A percentile compares a stretch with the other conserved stretches of the same genome.
These are phyloP conservation scores for Chrysotoxum bicinctum DNA, from an alignment of 2,888 invertebrate species.

Conservation along the genomic window DNA sequence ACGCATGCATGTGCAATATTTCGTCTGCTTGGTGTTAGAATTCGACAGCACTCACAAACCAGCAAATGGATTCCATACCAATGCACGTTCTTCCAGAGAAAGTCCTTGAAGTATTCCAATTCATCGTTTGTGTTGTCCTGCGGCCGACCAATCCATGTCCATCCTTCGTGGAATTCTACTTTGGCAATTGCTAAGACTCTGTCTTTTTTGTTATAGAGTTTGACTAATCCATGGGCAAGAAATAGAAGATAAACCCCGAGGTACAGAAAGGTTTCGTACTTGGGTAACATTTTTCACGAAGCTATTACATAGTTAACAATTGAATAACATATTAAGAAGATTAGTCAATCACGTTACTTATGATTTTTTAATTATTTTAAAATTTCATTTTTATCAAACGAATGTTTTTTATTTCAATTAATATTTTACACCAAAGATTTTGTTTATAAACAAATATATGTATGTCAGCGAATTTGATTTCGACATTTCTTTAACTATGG, in stretches of 20 bases:
- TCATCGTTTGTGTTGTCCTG: slow-evolving; percentile 80
- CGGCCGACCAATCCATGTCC: slow-evolving; percentile 76
- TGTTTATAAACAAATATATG: slow-evolving; percentile 54
- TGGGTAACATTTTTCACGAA: slow-evolving; percentile 45
- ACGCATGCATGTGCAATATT: slow-evolving; percentile 75
- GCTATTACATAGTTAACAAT: not conserved
- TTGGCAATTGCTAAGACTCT: slow-evolving; percentile 74
- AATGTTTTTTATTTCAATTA: not conserved
- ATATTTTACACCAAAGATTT: not conserved
- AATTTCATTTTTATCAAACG: not conserved
- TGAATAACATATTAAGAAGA: not conserved
- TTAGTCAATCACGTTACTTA: not conserved
- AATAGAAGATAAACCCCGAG: slow-evolving; percentile 79
- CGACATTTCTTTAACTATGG: not conserved
- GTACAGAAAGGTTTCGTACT: slow-evolving; percentile 77
- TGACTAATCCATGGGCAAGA: slow-evolving; percentile 77
- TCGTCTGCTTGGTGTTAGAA: slow-evolving; percentile 72
- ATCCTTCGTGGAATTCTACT: slow-evolving; percentile 77
- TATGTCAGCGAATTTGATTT: not conserved
- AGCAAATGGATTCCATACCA: slow-evolving; percentile 79
- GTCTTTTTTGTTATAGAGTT: slow-evolving; percentile 76
- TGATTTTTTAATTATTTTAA: not conserved
- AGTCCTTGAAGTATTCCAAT: slow-evolving; percentile 78
- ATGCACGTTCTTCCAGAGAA: slow-evolving; percentile 76
- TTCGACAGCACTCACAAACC: slow-evolving; percentile 73